A percentile compares a stretch with the other conserved stretches of the same genome.
Evolutionary conservation across 2,113 vertebrate species (phyloP).

Genomic region (Ochotona curzoniae): DNA sequence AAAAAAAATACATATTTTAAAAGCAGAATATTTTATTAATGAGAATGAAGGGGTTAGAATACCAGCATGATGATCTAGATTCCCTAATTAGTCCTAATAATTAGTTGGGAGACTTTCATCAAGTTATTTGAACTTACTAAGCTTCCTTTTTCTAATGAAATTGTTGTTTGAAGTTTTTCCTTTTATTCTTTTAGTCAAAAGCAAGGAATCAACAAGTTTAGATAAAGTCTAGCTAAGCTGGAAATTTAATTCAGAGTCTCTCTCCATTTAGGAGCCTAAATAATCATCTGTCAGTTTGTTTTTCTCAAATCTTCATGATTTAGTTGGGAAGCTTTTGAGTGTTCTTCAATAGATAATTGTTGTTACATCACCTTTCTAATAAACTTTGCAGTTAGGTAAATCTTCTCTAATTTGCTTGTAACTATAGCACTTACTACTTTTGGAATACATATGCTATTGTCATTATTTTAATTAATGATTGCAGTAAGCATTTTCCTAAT

Average conservation of each 20-base stretch:
- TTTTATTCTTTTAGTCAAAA: not conserved
- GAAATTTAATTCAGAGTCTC: not conserved
- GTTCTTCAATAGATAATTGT: not conserved
- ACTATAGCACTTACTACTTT: not conserved
- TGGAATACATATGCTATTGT: not conserved
- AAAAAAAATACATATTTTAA: too few relatives aligned
- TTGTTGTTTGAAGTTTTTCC: not conserved
- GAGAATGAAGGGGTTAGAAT: not conserved
- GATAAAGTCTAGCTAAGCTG: not conserved
- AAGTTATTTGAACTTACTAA: not conserved
- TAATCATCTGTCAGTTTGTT: not conserved
- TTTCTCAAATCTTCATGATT: not conserved
- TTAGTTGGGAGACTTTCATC: not conserved
- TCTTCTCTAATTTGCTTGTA: not conserved
- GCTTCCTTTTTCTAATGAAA: slow-evolving; percentile 19
- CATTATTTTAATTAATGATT: not conserved
- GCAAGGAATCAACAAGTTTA: not conserved
- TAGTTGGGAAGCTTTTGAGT: not conserved
- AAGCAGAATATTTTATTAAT: not conserved
- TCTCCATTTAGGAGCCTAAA: not conserved
- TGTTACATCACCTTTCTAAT: not conserved
- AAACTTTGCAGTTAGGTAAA: slow-evolving; percentile 5
- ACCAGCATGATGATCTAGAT: not conserved
- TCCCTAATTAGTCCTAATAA: not conserved
- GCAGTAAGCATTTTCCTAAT: not conserved